These are phyloP conservation scores for Melanostoma scalare DNA, from an alignment of 2,888 invertebrate genomes.

Conservation along the genomic window DNA sequence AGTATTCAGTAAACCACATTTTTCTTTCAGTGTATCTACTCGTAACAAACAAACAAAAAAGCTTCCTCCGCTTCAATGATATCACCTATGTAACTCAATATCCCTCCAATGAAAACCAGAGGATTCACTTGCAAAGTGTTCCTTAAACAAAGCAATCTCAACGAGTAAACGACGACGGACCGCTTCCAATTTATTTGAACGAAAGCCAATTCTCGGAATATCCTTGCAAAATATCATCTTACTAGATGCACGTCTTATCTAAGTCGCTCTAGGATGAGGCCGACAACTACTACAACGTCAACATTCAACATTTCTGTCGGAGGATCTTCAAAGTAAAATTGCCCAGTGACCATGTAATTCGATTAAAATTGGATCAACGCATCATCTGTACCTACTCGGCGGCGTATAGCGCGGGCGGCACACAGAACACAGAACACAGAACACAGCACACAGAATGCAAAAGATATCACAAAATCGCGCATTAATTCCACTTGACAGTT, in stretches of 20 bases:
- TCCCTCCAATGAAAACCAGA: constrained; percentile 34
- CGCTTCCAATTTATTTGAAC: constrained; percentile 32
- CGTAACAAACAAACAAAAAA: neutral
- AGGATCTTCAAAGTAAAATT: constrained; percentile 55
- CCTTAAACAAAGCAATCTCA: constrained; percentile 52
- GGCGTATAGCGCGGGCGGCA: neutral
- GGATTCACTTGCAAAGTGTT: constrained; percentile 65
- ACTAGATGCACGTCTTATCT: constrained; percentile 39
- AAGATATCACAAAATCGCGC: constrained; percentile 62
- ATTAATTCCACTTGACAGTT: constrained; percentile 67
- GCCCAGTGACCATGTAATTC: constrained; percentile 69
- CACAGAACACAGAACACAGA: neutral
- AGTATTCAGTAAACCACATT: neutral
- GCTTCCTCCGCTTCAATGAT: constrained; percentile 25
- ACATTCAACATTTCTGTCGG: constrained; percentile 38
- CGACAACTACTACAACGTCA: neutral
- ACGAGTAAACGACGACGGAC: constrained; percentile 28
- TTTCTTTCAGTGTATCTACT: constrained; percentile 13
- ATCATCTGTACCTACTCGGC: constrained; percentile 10
- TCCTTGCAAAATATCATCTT: constrained; percentile 66
- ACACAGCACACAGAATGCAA: constrained; percentile 20
- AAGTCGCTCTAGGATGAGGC: constrained; percentile 33
- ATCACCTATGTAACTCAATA: constrained; percentile 63
- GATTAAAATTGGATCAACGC: constrained; percentile 56
- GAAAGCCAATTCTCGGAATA: constrained; percentile 58